Conservation (phyloP, 2,113 vertebrate genomes). For the Leiothrix lutea region DNA sequence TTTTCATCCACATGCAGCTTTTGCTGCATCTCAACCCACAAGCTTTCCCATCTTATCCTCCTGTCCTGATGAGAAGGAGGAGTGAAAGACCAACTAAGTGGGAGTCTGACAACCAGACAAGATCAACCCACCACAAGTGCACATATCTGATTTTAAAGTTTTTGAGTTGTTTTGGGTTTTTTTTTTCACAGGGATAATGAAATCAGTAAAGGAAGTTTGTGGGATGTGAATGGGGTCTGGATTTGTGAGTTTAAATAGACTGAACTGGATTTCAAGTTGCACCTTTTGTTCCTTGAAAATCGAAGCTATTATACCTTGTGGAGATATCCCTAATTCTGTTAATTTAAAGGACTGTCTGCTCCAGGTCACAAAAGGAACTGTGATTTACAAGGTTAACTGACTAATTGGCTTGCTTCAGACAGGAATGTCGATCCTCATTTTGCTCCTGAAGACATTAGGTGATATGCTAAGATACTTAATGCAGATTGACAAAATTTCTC, state of each 20-base stretch:
- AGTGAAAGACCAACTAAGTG: neutral
- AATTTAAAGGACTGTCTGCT: constrained; percentile 21
- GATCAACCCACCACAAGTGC: neutral
- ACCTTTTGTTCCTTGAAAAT: neutral
- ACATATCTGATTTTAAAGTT: neutral
- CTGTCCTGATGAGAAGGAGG: neutral
- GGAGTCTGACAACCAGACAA: neutral
- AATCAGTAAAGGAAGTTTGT: neutral
- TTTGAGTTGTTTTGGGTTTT: neutral
- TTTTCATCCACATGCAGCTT: neutral
- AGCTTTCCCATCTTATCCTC: neutral
- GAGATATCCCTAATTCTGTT: neutral
- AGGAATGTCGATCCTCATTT: constrained; percentile 11
- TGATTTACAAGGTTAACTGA: constrained; percentile 29
- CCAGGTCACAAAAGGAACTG: constrained; percentile 5
- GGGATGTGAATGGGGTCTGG: neutral
- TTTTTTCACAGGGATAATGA: neutral
- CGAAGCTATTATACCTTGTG: neutral
- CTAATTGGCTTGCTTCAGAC: neutral
- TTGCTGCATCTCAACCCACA: neutral
- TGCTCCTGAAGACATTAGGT: constrained; percentile 1
- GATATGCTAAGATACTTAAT: neutral
- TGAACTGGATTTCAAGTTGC: neutral
- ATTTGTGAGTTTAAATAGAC: neutral
- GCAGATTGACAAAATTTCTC: neutral